These are phyloP conservation scores for Molossus molossus DNA, from an alignment of 2,797 vertebrate genomes.

Conservation along the genomic window DNA sequence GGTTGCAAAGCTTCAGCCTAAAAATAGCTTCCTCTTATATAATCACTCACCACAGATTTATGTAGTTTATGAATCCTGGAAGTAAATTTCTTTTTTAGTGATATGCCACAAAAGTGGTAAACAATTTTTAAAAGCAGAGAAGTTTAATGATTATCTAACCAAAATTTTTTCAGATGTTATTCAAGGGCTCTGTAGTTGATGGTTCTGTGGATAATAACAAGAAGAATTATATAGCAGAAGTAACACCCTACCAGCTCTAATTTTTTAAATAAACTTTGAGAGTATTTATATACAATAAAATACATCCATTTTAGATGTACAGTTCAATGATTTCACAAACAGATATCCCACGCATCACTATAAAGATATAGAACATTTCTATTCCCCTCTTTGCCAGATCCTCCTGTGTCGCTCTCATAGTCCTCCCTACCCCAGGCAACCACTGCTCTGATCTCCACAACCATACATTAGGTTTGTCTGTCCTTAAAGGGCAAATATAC, in stretches of 20 bases:
- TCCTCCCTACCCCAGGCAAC: no score
- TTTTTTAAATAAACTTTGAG: background rate
- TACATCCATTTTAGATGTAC: background rate
- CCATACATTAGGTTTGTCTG: background rate
- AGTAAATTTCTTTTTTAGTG: slow-evolving; percentile 60
- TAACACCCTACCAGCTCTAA: background rate
- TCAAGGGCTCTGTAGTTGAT: background rate
- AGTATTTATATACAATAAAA: background rate
- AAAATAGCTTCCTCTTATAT: slow-evolving; percentile 78
- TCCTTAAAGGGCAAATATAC: slow-evolving; percentile 2
- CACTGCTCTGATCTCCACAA: background rate
- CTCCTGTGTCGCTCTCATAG: background rate
- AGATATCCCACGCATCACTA: background rate
- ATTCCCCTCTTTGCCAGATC: no score
- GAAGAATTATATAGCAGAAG: background rate
- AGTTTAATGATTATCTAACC: slow-evolving; percentile 52
- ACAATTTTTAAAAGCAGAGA: slow-evolving; percentile 56
- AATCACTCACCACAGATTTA: slow-evolving; percentile 62
- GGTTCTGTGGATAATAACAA: slow-evolving; percentile 7
- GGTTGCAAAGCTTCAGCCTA: slow-evolving; percentile 72
- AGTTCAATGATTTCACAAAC: background rate
- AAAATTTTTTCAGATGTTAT: slow-evolving; percentile 35
- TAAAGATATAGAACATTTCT: background rate
- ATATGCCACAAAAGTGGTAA: slow-evolving; percentile 8
- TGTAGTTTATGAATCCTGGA: slow-evolving; percentile 33